Percentiles rank a stretch among this genome's conserved stretches.
Conservation (phyloP, 2,888 invertebrate species). For the Ornithoptera priamus region DNA sequence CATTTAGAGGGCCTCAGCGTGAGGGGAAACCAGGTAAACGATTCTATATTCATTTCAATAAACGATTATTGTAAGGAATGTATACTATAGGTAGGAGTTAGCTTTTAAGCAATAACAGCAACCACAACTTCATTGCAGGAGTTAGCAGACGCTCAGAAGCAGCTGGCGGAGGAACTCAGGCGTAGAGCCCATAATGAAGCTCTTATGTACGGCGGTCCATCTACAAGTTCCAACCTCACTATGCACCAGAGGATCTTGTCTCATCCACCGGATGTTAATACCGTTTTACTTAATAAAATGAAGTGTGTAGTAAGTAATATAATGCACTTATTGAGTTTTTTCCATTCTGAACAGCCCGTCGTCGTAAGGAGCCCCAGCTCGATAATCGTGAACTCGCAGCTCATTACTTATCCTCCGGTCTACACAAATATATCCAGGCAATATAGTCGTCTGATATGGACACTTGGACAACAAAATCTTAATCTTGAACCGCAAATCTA, state of each 20-base stretch:
- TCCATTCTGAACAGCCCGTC: neutral
- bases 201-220: neutral
- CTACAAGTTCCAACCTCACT: neutral
- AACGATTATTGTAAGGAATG: neutral
- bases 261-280: neutral
- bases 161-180: neutral
- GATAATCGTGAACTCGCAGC: neutral
- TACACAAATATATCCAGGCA: too few relatives aligned
- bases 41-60: neutral
- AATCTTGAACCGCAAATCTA: too few relatives aligned
- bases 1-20: neutral
- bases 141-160: neutral
- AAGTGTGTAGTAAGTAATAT: neutral
- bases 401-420: neutral
- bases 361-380: neutral
- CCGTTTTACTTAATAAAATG: neutral
- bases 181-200: neutral
- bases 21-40: neutral
- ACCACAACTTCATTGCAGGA: neutral
- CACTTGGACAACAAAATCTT: too few relatives aligned
- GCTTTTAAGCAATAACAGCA: neutral
- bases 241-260: neutral
- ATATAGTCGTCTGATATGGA: too few relatives aligned
- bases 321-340: neutral
- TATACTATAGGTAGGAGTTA: neutral